These are phyloP conservation scores for Pterostichus niger DNA, from an alignment of 2,888 invertebrate genomes.

Conservation along the genomic window DNA sequence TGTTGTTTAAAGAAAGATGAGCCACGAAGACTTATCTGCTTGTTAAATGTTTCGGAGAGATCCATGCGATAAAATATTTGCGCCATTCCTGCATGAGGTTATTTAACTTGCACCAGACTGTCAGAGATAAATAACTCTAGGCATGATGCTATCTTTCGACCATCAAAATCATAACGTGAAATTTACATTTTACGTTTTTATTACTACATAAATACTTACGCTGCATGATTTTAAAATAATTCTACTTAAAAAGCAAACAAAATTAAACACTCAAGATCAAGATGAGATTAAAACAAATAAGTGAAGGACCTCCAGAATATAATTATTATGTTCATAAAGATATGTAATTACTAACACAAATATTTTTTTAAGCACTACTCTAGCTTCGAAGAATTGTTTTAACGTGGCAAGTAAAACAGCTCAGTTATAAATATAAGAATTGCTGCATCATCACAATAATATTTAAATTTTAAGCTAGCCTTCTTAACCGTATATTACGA, in stretches of 20 bases:
- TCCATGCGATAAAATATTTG: background rate
- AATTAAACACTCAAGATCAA: slow-evolving; percentile 8
- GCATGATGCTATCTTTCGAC: background rate
- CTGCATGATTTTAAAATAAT: background rate
- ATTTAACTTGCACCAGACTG: slow-evolving; percentile 4
- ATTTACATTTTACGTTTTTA: background rate
- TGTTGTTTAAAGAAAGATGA: slow-evolving; percentile 50
- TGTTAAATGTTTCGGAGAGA: slow-evolving; percentile 41
- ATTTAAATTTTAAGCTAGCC: background rate
- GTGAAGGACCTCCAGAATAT: slow-evolving; percentile 19
- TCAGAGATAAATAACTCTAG: background rate
- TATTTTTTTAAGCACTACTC: background rate
- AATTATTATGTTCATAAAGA: slow-evolving; percentile 15
- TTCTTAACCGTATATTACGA: no score
- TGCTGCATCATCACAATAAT: background rate
- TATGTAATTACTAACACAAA: slow-evolving; percentile 10
- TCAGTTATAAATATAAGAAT: background rate
- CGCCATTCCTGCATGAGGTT: background rate
- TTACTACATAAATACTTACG: background rate
- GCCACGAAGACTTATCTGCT: slow-evolving; percentile 26
- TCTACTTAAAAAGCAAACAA: slow-evolving; percentile 17
- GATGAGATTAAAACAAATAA: slow-evolving; percentile 35
- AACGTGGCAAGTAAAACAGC: background rate
- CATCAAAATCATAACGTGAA: slow-evolving; percentile 4
- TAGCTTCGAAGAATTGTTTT: slow-evolving; percentile 6